Percentiles rank a stretch among this genome's conserved stretches.
These are phyloP conservation scores for Poeciliopsis infans DNA, from an alignment of 2,797 vertebrate genomes.

Conservation along the genomic window DNA sequence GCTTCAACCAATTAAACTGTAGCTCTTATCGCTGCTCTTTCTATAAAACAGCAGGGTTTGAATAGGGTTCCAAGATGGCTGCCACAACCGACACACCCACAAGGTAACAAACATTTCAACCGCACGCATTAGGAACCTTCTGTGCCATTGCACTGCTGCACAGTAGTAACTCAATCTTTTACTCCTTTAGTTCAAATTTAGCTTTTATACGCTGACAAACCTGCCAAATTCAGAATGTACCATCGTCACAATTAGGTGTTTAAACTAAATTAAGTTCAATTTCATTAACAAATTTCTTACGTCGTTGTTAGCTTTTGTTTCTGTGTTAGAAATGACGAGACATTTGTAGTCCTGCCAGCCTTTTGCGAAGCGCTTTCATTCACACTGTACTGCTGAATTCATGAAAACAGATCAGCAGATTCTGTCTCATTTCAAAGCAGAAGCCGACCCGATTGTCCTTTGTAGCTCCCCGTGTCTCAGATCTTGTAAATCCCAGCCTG, in stretches of 20 bases:
- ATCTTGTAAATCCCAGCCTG: neutral
- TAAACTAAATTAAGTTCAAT: neutral
- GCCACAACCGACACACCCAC: no score
- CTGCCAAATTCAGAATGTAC: neutral
- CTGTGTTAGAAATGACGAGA: neutral
- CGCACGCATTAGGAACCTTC: neutral
- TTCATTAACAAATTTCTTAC: neutral
- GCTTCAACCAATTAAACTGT: no score
- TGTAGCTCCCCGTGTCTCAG: neutral
- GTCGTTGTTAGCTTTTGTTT: neutral
- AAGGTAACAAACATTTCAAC: no score
- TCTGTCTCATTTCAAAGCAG: conserved; percentile 1
- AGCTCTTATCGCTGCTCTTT: no score
- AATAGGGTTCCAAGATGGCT: no score
- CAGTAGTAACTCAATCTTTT: neutral
- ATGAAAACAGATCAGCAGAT: neutral
- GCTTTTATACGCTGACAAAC: neutral
- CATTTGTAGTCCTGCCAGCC: neutral
- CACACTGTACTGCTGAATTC: neutral
- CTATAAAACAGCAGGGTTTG: no score
- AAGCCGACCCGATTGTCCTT: neutral
- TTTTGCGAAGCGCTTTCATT: neutral
- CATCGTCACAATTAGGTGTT: neutral
- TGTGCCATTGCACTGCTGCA: neutral
- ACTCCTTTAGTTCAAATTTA: neutral